These are phyloP conservation scores for Hypomecis punctinalis DNA, from an alignment of 2,888 invertebrate species.

Conservation along the genomic window DNA sequence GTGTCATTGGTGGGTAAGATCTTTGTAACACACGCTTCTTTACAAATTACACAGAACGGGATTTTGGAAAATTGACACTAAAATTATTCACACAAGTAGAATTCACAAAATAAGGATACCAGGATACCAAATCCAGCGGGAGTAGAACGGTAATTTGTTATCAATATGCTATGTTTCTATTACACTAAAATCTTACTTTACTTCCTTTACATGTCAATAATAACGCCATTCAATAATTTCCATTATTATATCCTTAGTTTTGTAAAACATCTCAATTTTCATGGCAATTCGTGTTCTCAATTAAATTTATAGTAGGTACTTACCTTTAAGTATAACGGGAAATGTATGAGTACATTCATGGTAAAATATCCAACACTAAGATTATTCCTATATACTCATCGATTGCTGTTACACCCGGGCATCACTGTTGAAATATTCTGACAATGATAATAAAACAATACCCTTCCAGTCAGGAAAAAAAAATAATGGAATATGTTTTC, in stretches of 20 bases:
- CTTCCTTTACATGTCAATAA: conserved; percentile 34
- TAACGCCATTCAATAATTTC: conserved; percentile 32
- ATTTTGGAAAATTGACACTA: conserved; percentile 43
- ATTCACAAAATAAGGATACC: conserved; percentile 16
- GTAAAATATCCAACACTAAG: conserved; percentile 55
- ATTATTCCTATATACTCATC: conserved; percentile 62
- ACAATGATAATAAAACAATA: not conserved
- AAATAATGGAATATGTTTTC: not conserved
- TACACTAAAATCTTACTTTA: conserved; percentile 35
- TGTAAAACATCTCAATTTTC: conserved; percentile 27
- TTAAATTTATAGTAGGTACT: conserved; percentile 6
- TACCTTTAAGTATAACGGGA: conserved; percentile 46
- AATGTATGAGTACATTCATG: conserved; percentile 55
- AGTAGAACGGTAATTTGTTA: conserved; percentile 34
- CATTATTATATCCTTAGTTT: conserved; percentile 11
- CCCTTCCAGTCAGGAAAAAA: not conserved
- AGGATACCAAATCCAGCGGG: conserved; percentile 3
- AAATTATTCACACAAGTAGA: conserved; percentile 58
- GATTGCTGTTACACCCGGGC: conserved; percentile 56
- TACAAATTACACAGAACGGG: conserved; percentile 38
- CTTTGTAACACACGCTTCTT: conserved; percentile 73
- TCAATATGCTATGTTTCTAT: conserved; percentile 33
- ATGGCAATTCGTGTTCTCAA: conserved; percentile 19
- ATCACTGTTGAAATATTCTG: not conserved
- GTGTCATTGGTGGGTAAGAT: conserved; percentile 82